phyloP scores from a whole-genome alignment of 2,113 vertebrate genomes.

The Connochaetes taurinus region DNA sequence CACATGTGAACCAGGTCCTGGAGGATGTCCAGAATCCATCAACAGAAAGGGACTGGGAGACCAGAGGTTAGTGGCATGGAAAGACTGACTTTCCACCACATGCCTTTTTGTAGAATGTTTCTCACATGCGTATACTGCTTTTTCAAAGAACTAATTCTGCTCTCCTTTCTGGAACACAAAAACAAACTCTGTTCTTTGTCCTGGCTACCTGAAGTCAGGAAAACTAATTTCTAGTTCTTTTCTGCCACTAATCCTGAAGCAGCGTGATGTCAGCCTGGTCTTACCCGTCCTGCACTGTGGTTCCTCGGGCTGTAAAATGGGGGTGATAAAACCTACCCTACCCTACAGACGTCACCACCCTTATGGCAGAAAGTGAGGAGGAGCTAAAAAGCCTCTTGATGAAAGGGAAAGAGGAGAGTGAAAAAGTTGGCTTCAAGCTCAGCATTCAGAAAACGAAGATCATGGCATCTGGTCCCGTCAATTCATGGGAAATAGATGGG shows the following conservation, averaged over 20 bases:
- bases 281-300: neutral
- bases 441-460: no score
- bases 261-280: neutral
- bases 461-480: no score
- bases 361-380: no score
- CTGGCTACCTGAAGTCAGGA: neutral
- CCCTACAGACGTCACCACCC: neutral
- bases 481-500: no score
- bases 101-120: neutral
- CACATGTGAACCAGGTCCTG: neutral
- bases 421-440: no score
- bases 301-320: neutral
- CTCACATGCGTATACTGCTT: neutral
- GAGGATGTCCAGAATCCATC: neutral
- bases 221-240: neutral
- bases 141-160: neutral
- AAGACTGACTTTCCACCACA: neutral
- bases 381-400: no score
- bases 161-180: neutral
- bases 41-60: neutral
- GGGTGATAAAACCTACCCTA: neutral
- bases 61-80: neutral
- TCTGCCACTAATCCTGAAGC: neutral
- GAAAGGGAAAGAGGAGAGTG: no score
- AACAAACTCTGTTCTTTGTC: neutral